A percentile compares a stretch with the other conserved stretches of the same genome.
These are phyloP conservation scores for Alligator sinensis DNA, from an alignment of 2,113 vertebrate genomes.

Conservation along the genomic window DNA sequence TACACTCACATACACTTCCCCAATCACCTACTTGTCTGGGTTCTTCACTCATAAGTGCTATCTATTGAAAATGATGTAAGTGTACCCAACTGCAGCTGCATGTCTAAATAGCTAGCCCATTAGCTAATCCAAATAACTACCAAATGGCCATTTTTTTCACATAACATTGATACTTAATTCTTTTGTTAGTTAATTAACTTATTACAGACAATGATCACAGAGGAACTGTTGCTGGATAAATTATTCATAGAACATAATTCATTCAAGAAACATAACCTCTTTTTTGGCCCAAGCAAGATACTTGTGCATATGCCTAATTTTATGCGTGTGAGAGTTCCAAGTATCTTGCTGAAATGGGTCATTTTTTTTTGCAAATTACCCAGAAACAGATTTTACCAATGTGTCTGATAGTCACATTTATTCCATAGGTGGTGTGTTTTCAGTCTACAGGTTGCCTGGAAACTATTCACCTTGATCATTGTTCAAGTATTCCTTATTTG, in stretches of 20 bases:
- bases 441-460: conserved; percentile 17
- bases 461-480: conserved; percentile 18
- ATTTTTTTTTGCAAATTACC: conserved; percentile 22
- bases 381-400: conserved; percentile 1
- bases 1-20: background rate
- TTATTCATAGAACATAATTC: conserved; percentile 10
- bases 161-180: background rate
- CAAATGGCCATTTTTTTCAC: background rate
- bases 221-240: background rate
- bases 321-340: background rate
- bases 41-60: background rate
- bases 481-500: conserved; percentile 51
- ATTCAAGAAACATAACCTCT: background rate
- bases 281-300: conserved; percentile 11
- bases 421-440: conserved; percentile 27
- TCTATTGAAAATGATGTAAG: background rate
- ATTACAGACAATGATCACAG: accelerated
- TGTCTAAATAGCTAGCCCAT: background rate
- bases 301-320: background rate
- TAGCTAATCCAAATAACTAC: accelerated
- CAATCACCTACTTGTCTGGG: background rate
- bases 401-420: background rate
- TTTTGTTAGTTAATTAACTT: background rate
- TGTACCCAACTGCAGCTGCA: background rate
- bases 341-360: conserved; percentile 4